A percentile compares a stretch with the other conserved stretches of the same genome.
Evolutionary conservation across 2,113 vertebrate species (phyloP).

Genomic region (Scytalopus superciliaris): DNA sequence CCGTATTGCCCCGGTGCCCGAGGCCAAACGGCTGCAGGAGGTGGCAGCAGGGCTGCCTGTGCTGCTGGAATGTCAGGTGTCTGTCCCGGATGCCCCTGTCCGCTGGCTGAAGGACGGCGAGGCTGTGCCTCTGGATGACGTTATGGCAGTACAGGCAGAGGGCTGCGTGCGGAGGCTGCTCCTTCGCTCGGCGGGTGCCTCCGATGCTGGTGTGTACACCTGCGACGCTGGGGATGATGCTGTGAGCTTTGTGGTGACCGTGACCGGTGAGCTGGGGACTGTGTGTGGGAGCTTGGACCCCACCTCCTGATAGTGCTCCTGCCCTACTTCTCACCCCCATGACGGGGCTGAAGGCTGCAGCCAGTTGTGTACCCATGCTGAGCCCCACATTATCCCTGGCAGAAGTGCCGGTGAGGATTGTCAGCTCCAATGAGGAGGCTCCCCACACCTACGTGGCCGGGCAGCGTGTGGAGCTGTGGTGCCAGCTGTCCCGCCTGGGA

Average conservation of each 20-base stretch:
- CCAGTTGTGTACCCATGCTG: neutral
- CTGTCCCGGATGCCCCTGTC: constrained; percentile 72
- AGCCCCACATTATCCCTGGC: neutral
- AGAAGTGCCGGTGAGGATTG: constrained; percentile 86
- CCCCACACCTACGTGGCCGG: constrained; percentile 77
- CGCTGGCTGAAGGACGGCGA: constrained; percentile 88
- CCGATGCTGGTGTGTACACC: constrained; percentile 86
- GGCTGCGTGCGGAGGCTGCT: constrained; percentile 81
- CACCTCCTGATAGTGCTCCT: neutral
- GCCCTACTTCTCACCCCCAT: neutral
- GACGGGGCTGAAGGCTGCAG: neutral
- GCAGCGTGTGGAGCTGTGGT: constrained; percentile 87
- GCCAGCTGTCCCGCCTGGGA: constrained; percentile 83
- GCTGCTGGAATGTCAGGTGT: constrained; percentile 90
- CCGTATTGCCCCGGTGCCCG: neutral
- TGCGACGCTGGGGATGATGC: constrained; percentile 85
- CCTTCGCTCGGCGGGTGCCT: constrained; percentile 79
- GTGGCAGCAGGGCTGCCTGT: constrained; percentile 69
- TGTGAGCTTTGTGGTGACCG: constrained; percentile 70
- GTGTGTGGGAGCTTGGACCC: neutral
- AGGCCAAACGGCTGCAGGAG: neutral
- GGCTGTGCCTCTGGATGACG: constrained; percentile 65
- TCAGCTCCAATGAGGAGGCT: constrained; percentile 80
- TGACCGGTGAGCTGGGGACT: constrained; percentile 75
- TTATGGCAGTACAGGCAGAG: constrained; percentile 77